Conservation (phyloP, 2,113 vertebrate species). For the Pongo abelii region DNA sequence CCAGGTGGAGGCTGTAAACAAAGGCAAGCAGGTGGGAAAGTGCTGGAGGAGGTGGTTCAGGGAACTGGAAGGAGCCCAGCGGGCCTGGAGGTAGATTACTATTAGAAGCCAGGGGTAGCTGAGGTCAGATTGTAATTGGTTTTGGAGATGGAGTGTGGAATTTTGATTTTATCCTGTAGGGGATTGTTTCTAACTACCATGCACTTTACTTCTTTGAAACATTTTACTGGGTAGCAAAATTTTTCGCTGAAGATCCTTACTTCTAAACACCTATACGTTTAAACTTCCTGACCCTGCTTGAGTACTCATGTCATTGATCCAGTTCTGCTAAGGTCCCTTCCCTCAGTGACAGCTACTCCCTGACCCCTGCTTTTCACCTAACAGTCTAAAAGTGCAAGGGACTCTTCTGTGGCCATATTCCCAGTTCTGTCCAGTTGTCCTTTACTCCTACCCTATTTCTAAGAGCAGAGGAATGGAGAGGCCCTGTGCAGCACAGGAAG, state of each 20-base stretch:
- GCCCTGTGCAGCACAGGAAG: neutral
- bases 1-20: constrained; percentile 49
- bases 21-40: constrained; percentile 5
- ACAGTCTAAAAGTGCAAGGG: neutral
- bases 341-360: neutral
- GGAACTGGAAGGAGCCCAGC: neutral
- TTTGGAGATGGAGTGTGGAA: neutral
- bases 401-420: neutral
- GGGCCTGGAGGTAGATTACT: neutral
- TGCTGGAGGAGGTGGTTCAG: neutral
- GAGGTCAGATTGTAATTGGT: neutral
- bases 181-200: neutral
- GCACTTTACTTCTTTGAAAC: constrained; percentile 15
- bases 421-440: neutral
- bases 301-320: neutral
- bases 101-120: neutral
- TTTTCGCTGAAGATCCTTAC: neutral
- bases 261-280: neutral
- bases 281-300: neutral
- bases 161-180: constrained; percentile 11
- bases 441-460: neutral
- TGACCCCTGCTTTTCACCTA: neutral
- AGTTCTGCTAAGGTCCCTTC: neutral
- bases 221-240: neutral
- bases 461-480: neutral